A percentile compares a stretch with the other conserved stretches of the same genome.
phyloP scores from a whole-genome alignment of 2,888 invertebrate genomes.

The Rapana venosa region DNA sequence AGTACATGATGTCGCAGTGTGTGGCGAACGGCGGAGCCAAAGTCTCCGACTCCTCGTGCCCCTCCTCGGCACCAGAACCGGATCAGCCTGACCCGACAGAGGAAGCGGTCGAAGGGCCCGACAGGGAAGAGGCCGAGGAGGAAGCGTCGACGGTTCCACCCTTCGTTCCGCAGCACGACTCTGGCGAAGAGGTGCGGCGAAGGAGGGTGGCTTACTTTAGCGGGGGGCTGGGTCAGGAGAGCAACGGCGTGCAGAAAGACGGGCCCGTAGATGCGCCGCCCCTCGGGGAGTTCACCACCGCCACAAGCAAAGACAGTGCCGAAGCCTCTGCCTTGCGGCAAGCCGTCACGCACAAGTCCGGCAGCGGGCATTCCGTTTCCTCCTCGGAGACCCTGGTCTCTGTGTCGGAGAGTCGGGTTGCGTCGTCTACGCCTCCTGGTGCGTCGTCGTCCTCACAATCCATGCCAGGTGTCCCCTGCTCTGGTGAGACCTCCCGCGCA shows the following conservation, averaged over 20 bases:
- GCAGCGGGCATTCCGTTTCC: background rate
- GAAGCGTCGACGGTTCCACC: background rate
- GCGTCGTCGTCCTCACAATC: background rate
- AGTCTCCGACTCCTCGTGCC: background rate
- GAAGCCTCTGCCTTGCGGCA: background rate
- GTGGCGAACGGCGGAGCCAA: background rate
- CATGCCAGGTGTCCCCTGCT: background rate
- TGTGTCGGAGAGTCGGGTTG: background rate
- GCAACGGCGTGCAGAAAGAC: background rate
- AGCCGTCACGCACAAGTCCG: background rate
- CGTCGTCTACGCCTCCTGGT: background rate
- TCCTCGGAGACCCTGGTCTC: background rate
- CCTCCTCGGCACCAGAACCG: background rate
- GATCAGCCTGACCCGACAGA: background rate
- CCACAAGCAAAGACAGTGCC: background rate
- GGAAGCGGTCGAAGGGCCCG: background rate
- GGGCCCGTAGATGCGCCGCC: background rate
- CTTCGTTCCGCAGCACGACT: background rate
- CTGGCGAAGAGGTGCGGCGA: slow-evolving; percentile 40
- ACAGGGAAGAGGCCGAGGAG: background rate
- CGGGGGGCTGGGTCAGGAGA: background rate
- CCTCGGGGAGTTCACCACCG: background rate
- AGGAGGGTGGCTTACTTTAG: slow-evolving; percentile 48
- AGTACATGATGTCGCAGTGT: background rate
- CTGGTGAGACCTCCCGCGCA: background rate